A percentile compares a stretch with the other conserved stretches of the same genome.
These are phyloP conservation scores for Himalopsyche anomala DNA, from an alignment of 2,888 invertebrate genomes.

Conservation along the genomic window DNA sequence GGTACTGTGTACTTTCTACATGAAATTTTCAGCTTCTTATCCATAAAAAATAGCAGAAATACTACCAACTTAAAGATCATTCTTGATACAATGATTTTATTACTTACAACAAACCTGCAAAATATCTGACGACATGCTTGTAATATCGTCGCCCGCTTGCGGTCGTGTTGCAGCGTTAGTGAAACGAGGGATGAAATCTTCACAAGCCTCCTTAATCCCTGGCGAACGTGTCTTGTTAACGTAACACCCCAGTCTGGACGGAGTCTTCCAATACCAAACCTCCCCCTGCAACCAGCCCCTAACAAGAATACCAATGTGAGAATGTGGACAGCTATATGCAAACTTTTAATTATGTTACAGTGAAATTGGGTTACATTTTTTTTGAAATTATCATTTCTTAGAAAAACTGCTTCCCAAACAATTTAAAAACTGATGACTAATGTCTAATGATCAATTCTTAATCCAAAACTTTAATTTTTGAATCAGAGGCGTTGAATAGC, in stretches of 20 bases:
- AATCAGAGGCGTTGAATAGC: no score
- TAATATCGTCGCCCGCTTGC: not conserved
- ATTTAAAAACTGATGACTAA: no score
- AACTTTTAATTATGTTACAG: not conserved
- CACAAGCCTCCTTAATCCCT: conserved; percentile 47
- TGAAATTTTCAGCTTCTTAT: no score
- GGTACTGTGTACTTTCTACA: no score
- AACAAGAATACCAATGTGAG: conserved; percentile 6
- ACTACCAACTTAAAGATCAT: no score
- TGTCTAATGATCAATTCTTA: no score
- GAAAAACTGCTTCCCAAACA: no score
- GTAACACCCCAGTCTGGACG: not conserved
- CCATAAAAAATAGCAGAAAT: no score
- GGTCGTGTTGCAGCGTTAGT: conserved; percentile 42
- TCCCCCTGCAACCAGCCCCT: not conserved
- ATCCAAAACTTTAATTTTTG: no score
- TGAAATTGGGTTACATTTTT: no score
- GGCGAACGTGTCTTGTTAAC: conserved; percentile 57
- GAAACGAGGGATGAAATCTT: conserved; percentile 56
- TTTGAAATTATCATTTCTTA: no score
- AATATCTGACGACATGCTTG: not conserved
- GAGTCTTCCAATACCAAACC: not conserved
- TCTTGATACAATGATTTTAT: no score
- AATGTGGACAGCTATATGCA: not conserved
- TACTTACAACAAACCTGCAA: not conserved